These are phyloP conservation scores for Eubucco bourcierii DNA, from an alignment of 2,113 vertebrate species.

Conservation along the genomic window DNA sequence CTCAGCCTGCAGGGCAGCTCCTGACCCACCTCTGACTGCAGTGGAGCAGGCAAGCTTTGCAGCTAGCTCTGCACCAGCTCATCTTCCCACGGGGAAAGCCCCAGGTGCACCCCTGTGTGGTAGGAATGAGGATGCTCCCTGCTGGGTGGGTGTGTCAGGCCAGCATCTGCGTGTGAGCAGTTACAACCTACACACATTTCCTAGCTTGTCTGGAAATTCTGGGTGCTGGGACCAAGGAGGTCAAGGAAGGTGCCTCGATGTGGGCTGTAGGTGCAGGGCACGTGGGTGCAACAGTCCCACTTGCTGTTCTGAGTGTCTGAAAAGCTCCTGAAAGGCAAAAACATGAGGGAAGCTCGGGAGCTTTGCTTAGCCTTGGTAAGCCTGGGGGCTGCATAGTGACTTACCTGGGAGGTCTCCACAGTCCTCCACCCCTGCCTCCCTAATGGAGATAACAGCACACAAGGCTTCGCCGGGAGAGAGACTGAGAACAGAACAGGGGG, in stretches of 20 bases:
- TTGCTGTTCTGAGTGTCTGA: not conserved
- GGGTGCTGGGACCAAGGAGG: too few relatives aligned
- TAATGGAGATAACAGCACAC: not conserved
- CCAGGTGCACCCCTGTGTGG: too few relatives aligned
- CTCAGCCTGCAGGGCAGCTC: not conserved
- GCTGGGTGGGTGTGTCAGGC: too few relatives aligned
- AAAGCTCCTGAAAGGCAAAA: not conserved
- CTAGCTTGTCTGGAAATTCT: too few relatives aligned
- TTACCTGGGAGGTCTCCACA: not conserved
- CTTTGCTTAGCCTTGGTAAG: rapidly evolving
- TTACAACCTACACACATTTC: too few relatives aligned
- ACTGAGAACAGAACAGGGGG: not conserved
- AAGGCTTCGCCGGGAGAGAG: not conserved
- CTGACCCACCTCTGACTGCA: not conserved
- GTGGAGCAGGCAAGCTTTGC: not conserved
- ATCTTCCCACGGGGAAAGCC: too few relatives aligned
- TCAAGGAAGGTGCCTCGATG: too few relatives aligned
- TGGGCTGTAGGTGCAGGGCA: too few relatives aligned
- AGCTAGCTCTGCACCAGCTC: too few relatives aligned
- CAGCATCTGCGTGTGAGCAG: too few relatives aligned
- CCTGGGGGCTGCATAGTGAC: not conserved
- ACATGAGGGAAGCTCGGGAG: rapidly evolving
- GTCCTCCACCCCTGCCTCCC: not conserved
- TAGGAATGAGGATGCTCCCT: too few relatives aligned
- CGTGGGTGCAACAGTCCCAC: too few relatives aligned